Evolutionary conservation across 2,888 invertebrate species (phyloP).

Genomic region (Crossocerus cetratus): DNA sequence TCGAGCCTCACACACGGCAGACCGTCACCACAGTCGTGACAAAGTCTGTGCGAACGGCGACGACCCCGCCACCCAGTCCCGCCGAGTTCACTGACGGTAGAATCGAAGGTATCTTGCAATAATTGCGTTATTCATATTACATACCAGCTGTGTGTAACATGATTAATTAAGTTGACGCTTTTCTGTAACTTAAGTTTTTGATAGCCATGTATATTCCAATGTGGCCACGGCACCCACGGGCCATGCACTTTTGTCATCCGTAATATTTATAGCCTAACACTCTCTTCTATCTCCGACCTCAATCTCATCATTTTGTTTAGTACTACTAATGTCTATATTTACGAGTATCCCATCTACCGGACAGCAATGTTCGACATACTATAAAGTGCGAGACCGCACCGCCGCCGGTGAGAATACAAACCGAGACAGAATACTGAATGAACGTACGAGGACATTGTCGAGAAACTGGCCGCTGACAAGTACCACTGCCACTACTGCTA

Average conservation of each 20-base stretch:
- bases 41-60: slow-evolving; percentile 76
- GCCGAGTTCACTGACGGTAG: slow-evolving; percentile 76
- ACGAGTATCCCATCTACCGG: slow-evolving; percentile 18
- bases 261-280: slow-evolving; percentile 63
- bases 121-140: slow-evolving; percentile 76
- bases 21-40: slow-evolving; percentile 76
- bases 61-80: slow-evolving; percentile 76
- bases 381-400: slow-evolving; percentile 39
- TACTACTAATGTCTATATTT: slow-evolving; percentile 47
- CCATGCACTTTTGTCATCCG: slow-evolving; percentile 67
- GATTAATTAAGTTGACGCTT: slow-evolving; percentile 75
- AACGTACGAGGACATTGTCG: not conserved
- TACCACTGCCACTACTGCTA: not conserved
- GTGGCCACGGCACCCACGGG: slow-evolving; percentile 55
- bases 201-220: slow-evolving; percentile 52
- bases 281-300: slow-evolving; percentile 43
- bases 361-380: slow-evolving; percentile 36
- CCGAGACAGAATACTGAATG: not conserved
- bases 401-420: not conserved
- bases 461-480: not conserved
- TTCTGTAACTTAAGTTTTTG: slow-evolving; percentile 73
- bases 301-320: slow-evolving; percentile 37
- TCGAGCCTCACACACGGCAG: slow-evolving; percentile 74
- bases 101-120: slow-evolving; percentile 77
- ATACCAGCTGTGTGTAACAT: slow-evolving; percentile 77